Conservation (phyloP, 2,113 vertebrate species). For the Euleptes europaea region DNA sequence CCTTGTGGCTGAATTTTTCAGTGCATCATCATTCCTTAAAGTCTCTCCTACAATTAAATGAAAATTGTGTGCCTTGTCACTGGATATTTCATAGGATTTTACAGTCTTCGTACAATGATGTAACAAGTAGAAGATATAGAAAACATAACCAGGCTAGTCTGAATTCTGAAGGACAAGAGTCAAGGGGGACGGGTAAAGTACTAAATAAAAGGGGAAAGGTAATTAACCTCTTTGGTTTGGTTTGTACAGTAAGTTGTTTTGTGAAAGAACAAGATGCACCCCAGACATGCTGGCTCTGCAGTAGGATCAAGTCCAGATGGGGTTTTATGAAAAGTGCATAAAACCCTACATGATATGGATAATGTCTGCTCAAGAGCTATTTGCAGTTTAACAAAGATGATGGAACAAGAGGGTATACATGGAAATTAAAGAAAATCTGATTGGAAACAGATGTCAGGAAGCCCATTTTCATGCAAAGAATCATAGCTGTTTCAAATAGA, state of each 20-base stretch:
- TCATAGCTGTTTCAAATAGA: slow-evolving; percentile 50
- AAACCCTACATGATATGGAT: slow-evolving; percentile 61
- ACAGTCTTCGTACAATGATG: slow-evolving; percentile 37
- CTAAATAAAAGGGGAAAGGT: slow-evolving; percentile 14
- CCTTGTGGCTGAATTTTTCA: slow-evolving; percentile 33
- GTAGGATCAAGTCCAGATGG: slow-evolving; percentile 69
- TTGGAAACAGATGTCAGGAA: slow-evolving; percentile 78
- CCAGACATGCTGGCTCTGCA: slow-evolving; percentile 54
- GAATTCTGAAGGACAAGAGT: slow-evolving; percentile 52
- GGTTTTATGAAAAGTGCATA: slow-evolving; percentile 50
- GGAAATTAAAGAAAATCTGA: slow-evolving; percentile 65
- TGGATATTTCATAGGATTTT: slow-evolving; percentile 6
- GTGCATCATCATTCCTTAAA: slow-evolving; percentile 12
- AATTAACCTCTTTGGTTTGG: slow-evolving; percentile 50
- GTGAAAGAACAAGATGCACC: slow-evolving; percentile 44
- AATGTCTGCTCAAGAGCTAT: slow-evolving; percentile 68
- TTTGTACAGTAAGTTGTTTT: slow-evolving; percentile 27
- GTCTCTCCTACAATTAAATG: slow-evolving; percentile 18
- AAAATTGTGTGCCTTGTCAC: slow-evolving; percentile 17
- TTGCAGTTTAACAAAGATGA: slow-evolving; percentile 67
- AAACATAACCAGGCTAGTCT: neutral
- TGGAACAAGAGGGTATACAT: slow-evolving; percentile 69
- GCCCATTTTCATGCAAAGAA: slow-evolving; percentile 43
- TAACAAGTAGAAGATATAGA: slow-evolving; percentile 33
- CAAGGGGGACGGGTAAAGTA: neutral